Percentiles rank a stretch among this genome's conserved stretches.
Conservation (phyloP, 2,113 vertebrate species). For the Oryzias celebensis region DNA sequence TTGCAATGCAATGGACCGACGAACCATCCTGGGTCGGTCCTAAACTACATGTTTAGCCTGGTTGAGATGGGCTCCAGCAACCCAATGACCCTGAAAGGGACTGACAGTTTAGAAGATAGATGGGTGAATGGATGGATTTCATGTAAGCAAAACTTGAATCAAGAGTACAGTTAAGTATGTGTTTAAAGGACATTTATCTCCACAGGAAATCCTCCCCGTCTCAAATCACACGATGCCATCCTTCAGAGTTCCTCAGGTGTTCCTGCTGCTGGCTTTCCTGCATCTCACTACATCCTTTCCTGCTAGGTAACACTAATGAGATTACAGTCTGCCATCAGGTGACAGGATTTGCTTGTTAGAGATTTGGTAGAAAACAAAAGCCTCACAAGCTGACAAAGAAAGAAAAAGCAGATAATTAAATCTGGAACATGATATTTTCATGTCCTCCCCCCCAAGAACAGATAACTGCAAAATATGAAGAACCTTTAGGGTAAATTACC, state of each 20-base stretch:
- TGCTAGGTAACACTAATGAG: slow-evolving; percentile 53
- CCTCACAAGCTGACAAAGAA: no score
- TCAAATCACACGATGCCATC: slow-evolving; percentile 48
- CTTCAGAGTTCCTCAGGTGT: slow-evolving; percentile 51
- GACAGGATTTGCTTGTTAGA: no score
- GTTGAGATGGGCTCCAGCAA: background rate
- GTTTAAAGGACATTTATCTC: slow-evolving; percentile 10
- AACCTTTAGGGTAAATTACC: no score
- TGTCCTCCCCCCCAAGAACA: no score
- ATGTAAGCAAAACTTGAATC: background rate
- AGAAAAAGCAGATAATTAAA: no score
- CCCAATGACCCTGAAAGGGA: background rate
- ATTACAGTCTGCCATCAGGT: no score
- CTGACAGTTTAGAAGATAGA: background rate
- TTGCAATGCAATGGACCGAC: no score
- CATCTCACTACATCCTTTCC: slow-evolving; percentile 61
- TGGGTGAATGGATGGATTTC: background rate
- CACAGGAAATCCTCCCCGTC: slow-evolving; percentile 39
- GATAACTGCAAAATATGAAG: no score
- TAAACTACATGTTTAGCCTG: background rate
- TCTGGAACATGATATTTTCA: no score
- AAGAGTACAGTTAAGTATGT: background rate
- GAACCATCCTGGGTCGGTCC: background rate
- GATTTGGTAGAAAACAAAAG: no score
- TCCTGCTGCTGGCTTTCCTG: slow-evolving; percentile 66